Evolutionary conservation across 2,113 vertebrate species (phyloP).

Genomic region (Ptilonorhynchus violaceus): DNA sequence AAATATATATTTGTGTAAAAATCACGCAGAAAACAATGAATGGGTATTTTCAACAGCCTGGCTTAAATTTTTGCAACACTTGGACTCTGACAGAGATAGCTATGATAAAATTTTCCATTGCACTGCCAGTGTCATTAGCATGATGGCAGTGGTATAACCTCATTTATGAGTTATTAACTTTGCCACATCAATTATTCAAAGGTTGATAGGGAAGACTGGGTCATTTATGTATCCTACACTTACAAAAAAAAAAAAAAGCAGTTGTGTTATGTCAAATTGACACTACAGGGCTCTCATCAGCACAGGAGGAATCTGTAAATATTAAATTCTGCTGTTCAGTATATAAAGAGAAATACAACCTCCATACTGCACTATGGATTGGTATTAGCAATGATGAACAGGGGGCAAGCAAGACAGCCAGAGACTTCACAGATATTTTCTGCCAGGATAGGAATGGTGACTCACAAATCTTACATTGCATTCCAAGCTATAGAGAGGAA

Average conservation of each 20-base stretch:
- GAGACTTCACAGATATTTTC: conserved; percentile 59
- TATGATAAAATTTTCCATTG: background rate
- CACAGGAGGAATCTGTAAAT: background rate
- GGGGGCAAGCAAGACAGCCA: conserved; percentile 25
- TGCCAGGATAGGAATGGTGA: conserved; percentile 33
- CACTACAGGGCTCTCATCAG: background rate
- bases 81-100: background rate
- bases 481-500: conserved; percentile 40
- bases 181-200: conserved; percentile 38
- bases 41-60: background rate
- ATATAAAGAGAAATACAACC: background rate
- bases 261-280: conserved; percentile 19
- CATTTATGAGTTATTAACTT: conserved; percentile 42
- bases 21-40: background rate
- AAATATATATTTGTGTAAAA: background rate
- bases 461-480: conserved; percentile 51
- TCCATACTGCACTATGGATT: background rate
- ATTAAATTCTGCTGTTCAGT: background rate
- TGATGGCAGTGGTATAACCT: conserved; percentile 3
- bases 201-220: conserved; percentile 1
- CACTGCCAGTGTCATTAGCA: background rate
- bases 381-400: conserved; percentile 13
- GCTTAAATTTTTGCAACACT: background rate
- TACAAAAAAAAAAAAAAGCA: background rate
- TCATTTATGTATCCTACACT: background rate